Evolutionary conservation across 2,113 vertebrate species (phyloP).

Genomic region (Pteruthius melanotis): DNA sequence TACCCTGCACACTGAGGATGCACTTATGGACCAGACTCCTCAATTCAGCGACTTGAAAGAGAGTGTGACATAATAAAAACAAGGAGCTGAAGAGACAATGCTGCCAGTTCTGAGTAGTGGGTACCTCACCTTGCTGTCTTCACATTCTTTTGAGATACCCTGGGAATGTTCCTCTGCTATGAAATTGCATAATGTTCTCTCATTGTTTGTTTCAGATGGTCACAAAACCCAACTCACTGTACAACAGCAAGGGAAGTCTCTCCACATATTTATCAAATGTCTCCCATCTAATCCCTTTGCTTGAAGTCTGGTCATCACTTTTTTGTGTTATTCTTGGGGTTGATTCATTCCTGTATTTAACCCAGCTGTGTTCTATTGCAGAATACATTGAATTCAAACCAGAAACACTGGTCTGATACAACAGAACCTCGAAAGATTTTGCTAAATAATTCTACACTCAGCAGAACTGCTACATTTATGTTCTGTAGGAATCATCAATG

Average conservation of each 20-base stretch:
- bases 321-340: not conserved
- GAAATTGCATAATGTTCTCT: not conserved
- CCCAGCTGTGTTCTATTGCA: not conserved
- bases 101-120: not conserved
- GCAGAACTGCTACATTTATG: not conserved
- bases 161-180: not conserved
- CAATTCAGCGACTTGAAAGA: not conserved
- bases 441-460: conserved; percentile 34
- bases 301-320: not conserved
- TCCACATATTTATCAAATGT: not conserved
- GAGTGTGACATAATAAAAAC: not conserved
- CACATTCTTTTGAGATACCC: not conserved
- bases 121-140: not conserved
- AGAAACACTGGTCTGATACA: not conserved
- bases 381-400: not conserved
- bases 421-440: conserved; percentile 17
- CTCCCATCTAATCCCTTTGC: not conserved
- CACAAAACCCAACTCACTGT: not conserved
- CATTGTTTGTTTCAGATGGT: not conserved
- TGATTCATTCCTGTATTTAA: not conserved
- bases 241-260: not conserved
- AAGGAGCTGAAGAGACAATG: not conserved
- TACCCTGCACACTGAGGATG: not conserved
- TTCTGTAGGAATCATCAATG: not conserved
- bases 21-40: not conserved